phyloP scores from a whole-genome alignment of 1,140 invertebrate genomes.

The Aleiodes sp. region DNA sequence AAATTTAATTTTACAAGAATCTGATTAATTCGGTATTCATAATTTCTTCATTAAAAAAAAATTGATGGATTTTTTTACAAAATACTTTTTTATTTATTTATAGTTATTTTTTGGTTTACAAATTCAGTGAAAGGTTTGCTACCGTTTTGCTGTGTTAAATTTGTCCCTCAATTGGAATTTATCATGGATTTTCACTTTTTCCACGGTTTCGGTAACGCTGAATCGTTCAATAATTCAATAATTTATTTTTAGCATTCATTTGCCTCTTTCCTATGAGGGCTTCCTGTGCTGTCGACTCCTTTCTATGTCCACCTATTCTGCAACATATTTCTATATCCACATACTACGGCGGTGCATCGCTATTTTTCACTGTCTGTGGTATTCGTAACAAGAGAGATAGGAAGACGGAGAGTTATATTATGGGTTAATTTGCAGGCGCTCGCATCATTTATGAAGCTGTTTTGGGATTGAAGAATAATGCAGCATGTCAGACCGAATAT shows the following conservation, averaged over 20 bases:
- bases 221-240: conserved; percentile 22
- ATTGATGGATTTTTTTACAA: too few relatives aligned
- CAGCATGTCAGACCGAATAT: not conserved
- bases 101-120: too few relatives aligned
- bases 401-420: too few relatives aligned
- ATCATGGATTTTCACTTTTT: conserved; percentile 16
- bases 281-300: not conserved
- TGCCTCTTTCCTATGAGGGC: not conserved
- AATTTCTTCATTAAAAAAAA: not conserved
- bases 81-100: too few relatives aligned
- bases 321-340: too few relatives aligned
- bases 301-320: too few relatives aligned
- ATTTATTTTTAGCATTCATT: conserved; percentile 16
- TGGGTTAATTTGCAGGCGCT: not conserved
- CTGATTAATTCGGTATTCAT: not conserved
- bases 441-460: not conserved
- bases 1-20: too few relatives aligned
- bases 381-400: too few relatives aligned
- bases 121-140: not conserved
- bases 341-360: too few relatives aligned
- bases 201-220: not conserved
- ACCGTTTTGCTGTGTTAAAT: not conserved
- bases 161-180: not conserved
- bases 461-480: not conserved
- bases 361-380: too few relatives aligned